These are phyloP conservation scores for Zoanthus gigantus DNA, from an alignment of 92 coral and sea anemone species.

Conservation along the genomic window DNA sequence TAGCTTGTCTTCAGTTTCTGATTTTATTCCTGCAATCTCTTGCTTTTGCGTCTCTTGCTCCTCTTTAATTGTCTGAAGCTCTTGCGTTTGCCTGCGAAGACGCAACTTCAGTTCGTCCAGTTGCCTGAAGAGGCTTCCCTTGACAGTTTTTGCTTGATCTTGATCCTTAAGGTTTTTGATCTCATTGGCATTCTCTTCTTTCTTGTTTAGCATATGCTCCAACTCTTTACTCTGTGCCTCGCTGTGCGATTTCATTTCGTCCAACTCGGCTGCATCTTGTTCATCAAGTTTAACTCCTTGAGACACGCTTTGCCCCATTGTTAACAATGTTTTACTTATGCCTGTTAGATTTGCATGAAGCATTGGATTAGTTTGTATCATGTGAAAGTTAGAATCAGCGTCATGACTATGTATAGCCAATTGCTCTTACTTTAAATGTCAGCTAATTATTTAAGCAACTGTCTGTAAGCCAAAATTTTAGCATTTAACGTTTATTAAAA, in stretches of 20 bases:
- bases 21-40: slow-evolving; percentile 21
- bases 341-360: not conserved
- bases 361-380: not conserved
- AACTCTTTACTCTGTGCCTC: slow-evolving; percentile 39
- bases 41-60: slow-evolving; percentile 23
- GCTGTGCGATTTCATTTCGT: slow-evolving; percentile 21
- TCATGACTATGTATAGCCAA: not conserved
- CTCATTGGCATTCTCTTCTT: slow-evolving; percentile 21
- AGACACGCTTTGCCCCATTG: slow-evolving; percentile 28
- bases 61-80: slow-evolving; percentile 3
- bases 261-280: not conserved
- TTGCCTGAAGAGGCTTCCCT: not conserved
- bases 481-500: not conserved
- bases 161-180: not conserved
- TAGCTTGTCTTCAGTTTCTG: slow-evolving; percentile 35
- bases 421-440: not conserved
- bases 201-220: slow-evolving; percentile 11
- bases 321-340: not conserved
- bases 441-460: not conserved
- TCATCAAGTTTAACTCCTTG: not conserved
- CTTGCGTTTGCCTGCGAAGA: slow-evolving; percentile 16
- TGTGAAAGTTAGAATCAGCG: not conserved
- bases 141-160: not conserved
- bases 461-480: not conserved
- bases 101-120: slow-evolving; percentile 10